These are phyloP conservation scores for Nephotettix cincticeps DNA, from an alignment of 1,140 invertebrate genomes.

Conservation along the genomic window DNA sequence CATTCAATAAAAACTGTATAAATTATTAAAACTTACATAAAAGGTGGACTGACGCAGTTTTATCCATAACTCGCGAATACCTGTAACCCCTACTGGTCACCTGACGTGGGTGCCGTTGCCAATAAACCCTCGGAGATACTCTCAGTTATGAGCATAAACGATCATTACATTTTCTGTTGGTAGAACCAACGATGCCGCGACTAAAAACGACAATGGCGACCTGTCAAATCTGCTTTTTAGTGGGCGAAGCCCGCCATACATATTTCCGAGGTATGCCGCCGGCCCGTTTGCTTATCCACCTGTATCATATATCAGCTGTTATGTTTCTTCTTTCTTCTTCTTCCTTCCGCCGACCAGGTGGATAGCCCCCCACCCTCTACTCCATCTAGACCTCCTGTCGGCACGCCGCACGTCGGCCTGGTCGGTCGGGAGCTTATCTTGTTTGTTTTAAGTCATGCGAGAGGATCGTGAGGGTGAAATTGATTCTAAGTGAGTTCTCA, in stretches of 20 bases:
- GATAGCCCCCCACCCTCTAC: neutral
- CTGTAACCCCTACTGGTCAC: no score
- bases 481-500: no score
- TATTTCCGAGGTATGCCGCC: slow-evolving; percentile 3
- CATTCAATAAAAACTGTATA: no score
- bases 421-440: neutral
- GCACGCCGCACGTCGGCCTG: neutral
- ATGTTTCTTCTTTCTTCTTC: no score
- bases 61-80: no score
- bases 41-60: no score
- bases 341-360: neutral
- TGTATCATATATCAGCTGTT: slow-evolving; percentile 6
- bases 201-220: neutral
- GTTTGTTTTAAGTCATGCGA: neutral
- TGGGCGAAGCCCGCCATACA: neutral
- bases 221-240: slow-evolving; percentile 1
- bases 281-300: neutral
- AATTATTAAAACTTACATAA: no score
- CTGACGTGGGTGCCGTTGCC: neutral
- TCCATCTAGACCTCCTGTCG: neutral
- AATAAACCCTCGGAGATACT: neutral
- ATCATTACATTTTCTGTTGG: neutral
- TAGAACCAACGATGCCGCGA: neutral
- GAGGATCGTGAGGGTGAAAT: no score
- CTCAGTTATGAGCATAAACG: neutral